Evolutionary conservation across 2,888 invertebrate genomes (phyloP).

Genomic region (Pyrrhopygopsis socrates): DNA sequence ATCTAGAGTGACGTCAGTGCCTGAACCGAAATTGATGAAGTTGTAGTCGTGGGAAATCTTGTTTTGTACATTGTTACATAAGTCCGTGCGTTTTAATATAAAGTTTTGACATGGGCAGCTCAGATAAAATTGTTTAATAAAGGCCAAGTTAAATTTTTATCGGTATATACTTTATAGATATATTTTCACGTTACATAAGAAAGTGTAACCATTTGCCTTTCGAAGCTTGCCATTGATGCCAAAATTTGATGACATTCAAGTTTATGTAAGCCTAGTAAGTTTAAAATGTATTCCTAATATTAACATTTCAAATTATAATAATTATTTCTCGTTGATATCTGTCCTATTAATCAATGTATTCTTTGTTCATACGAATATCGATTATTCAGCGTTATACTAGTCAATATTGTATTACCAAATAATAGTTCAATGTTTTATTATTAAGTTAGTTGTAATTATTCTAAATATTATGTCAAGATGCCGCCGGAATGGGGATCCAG

Average conservation of each 20-base stretch:
- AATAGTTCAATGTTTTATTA: constrained; percentile 28
- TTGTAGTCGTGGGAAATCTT: background rate
- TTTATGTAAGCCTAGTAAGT: background rate
- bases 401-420: constrained; percentile 80
- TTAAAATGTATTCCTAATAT: constrained; percentile 25
- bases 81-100: background rate
- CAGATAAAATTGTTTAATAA: background rate
- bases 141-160: background rate
- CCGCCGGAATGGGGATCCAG: background rate
- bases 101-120: background rate
- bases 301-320: background rate
- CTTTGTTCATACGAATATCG: constrained; percentile 2
- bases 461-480: background rate
- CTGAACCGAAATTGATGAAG: constrained; percentile 31
- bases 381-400: constrained; percentile 75
- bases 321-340: background rate
- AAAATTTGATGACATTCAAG: constrained; percentile 23
- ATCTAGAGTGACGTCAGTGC: constrained; percentile 36
- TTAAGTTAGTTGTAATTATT: constrained; percentile 19
- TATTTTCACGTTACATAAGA: too few species aligned
- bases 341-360: constrained; percentile 7
- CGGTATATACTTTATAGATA: background rate
- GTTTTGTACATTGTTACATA: constrained; percentile 31
- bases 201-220: background rate
- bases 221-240: constrained; percentile 29